Percentiles rank a stretch among this genome's conserved stretches.
phyloP scores from a whole-genome alignment of 2,797 vertebrate genomes.

The Gymnoscopelus microlampas region DNA sequence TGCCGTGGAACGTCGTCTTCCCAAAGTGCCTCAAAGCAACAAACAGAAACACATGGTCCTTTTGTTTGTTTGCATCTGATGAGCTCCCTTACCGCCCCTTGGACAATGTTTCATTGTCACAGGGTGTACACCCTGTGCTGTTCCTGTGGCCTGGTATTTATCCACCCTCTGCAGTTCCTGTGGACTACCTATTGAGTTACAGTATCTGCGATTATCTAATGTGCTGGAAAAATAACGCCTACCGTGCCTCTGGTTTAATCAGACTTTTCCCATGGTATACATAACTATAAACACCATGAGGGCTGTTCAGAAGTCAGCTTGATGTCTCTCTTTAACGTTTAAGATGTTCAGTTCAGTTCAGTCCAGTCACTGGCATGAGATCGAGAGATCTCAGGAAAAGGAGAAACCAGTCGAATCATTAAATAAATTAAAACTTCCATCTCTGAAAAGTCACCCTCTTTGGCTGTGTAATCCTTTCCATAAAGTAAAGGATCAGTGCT shows the following conservation, averaged over 20 bases:
- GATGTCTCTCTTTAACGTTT: conserved; percentile 22
- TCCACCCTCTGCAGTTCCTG: conserved; percentile 8
- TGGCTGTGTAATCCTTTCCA: conserved; percentile 63
- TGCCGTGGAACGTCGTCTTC: not conserved
- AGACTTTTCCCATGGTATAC: not conserved
- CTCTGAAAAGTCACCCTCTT: conserved; percentile 20
- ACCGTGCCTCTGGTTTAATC: conserved; percentile 1
- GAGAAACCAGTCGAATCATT: conserved; percentile 24
- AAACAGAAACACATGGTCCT: conserved; percentile 19
- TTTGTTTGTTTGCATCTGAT: conserved; percentile 19
- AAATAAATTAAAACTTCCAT: conserved; percentile 40
- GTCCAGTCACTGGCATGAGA: not conserved
- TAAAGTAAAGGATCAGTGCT: conserved; percentile 64
- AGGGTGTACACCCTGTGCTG: conserved; percentile 7
- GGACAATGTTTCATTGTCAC: conserved; percentile 8
- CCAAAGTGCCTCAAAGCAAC: conserved; percentile 10
- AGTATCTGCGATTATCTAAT: not conserved
- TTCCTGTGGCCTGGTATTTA: conserved; percentile 3
- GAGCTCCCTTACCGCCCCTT: conserved; percentile 10
- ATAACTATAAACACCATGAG: no score
- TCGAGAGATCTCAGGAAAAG: no score
- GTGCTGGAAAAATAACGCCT: not conserved
- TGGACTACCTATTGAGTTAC: not conserved
- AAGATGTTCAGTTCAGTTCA: no score
- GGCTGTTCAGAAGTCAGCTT: conserved; percentile 7